These are phyloP conservation scores for Columba livia DNA, from an alignment of 2,113 vertebrate genomes.

Conservation along the genomic window DNA sequence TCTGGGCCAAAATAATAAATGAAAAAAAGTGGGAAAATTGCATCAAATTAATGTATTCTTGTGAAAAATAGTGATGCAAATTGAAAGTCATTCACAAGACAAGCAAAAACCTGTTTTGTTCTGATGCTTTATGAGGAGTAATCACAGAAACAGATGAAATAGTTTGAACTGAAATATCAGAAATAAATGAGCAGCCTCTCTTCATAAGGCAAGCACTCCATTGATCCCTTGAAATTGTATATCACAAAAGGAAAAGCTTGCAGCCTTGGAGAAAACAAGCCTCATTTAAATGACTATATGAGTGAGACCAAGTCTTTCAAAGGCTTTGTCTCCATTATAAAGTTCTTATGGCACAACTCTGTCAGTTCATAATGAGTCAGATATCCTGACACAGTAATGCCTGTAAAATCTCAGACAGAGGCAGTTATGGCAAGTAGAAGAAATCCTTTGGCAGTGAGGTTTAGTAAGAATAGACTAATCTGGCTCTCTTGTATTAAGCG, in stretches of 20 bases:
- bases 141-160: not conserved
- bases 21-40: not conserved
- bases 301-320: not conserved
- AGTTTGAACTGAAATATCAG: conserved; percentile 25
- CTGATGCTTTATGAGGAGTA: not conserved
- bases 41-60: not conserved
- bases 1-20: conserved; percentile 16
- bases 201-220: not conserved
- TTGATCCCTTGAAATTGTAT: not conserved
- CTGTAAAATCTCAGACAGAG: not conserved
- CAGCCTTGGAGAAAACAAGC: not conserved
- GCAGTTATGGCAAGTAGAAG: not conserved
- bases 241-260: conserved; percentile 36
- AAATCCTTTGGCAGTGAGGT: not conserved
- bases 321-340: not conserved
- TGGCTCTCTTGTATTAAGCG: not conserved
- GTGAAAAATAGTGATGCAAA: conserved; percentile 1
- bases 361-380: not conserved
- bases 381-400: not conserved
- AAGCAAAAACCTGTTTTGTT: conserved; percentile 32
- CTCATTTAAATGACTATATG: not conserved
- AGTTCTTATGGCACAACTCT: not conserved
- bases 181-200: not conserved
- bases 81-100: not conserved
- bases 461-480: not conserved